Conservation (phyloP, 2,797 vertebrate species). For the Lophius americanus region DNA sequence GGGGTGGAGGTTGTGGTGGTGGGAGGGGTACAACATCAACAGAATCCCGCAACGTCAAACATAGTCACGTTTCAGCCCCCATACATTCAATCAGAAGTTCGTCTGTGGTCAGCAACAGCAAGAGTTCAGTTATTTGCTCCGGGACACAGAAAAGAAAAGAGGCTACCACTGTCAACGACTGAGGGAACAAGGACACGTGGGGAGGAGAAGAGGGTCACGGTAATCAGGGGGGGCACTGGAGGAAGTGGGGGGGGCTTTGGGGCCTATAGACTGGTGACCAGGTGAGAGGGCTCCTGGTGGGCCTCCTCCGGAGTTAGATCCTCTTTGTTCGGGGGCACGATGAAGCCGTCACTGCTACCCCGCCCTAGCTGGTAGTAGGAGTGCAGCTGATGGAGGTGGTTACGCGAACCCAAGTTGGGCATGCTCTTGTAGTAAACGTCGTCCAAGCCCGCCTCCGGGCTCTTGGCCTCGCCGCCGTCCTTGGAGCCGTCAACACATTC, state of each 20-base stretch:
- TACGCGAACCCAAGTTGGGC: constrained; percentile 95
- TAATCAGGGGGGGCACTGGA: constrained; percentile 29
- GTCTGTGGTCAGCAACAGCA: constrained; percentile 58
- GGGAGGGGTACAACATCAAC: constrained; percentile 66
- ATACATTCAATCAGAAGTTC: constrained; percentile 40
- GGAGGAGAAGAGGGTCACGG: constrained; percentile 43
- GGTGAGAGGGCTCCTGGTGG: constrained; percentile 89
- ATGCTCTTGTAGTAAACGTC: constrained; percentile 99
- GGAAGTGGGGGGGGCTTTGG: constrained; percentile 7
- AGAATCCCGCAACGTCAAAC: constrained; percentile 59
- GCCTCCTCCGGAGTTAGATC: constrained; percentile 86
- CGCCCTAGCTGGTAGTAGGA: constrained; percentile 96
- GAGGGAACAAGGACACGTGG: constrained; percentile 80
- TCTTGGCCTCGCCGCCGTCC: constrained; percentile 79
- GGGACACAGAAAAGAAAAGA: constrained; percentile 85
- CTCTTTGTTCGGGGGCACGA: constrained; percentile 92
- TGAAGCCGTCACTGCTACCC: constrained; percentile 97
- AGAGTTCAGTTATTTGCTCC: constrained; percentile 75
- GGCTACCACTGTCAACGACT: constrained; percentile 87
- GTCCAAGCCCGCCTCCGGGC: constrained; percentile 82
- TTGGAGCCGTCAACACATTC: constrained; percentile 57
- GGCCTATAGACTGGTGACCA: constrained; percentile 98
- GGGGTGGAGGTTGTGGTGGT: too few species aligned
- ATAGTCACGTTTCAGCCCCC: constrained; percentile 48
- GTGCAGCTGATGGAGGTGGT: constrained; percentile 94